Conservation (phyloP, 2,797 vertebrate genomes). For the Platalea minor region DNA sequence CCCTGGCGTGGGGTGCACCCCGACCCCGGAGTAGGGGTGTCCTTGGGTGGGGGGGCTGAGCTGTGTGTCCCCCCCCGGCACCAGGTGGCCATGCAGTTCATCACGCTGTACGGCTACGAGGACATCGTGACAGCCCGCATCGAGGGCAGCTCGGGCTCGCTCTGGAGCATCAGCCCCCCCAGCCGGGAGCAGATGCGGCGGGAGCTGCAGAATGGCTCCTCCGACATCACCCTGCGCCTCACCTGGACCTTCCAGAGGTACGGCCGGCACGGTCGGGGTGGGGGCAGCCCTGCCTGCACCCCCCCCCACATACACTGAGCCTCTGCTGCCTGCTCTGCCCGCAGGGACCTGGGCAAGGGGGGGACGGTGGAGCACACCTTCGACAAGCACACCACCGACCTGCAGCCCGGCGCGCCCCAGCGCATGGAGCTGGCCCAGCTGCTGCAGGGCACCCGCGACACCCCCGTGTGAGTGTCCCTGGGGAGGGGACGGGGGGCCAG, state of each 20-base stretch:
- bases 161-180: slow-evolving; percentile 95
- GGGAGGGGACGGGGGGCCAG: not conserved
- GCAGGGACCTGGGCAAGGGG: slow-evolving; percentile 90
- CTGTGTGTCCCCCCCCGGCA: fast-evolving
- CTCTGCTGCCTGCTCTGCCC: not conserved
- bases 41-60: not conserved
- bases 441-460: slow-evolving; percentile 81
- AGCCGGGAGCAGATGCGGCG: slow-evolving; percentile 87
- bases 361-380: slow-evolving; percentile 88
- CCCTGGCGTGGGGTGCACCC: not conserved
- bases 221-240: slow-evolving; percentile 84
- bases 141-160: slow-evolving; percentile 91
- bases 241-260: slow-evolving; percentile 94
- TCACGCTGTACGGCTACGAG: slow-evolving; percentile 88
- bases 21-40: too few relatives aligned
- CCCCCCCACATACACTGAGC: not conserved
- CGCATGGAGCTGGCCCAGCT: slow-evolving; percentile 85
- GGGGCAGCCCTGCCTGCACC: not conserved
- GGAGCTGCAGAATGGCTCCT: slow-evolving; percentile 81
- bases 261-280: fast-evolving
- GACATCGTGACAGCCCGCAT: slow-evolving; percentile 90
- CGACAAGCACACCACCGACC: slow-evolving; percentile 84
- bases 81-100: slow-evolving; percentile 97
- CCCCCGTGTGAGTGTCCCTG: slow-evolving; percentile 84
- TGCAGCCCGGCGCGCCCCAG: slow-evolving; percentile 77